These are phyloP conservation scores for Sigmodon hispidus DNA, from an alignment of 2,113 vertebrate genomes.

Conservation along the genomic window DNA sequence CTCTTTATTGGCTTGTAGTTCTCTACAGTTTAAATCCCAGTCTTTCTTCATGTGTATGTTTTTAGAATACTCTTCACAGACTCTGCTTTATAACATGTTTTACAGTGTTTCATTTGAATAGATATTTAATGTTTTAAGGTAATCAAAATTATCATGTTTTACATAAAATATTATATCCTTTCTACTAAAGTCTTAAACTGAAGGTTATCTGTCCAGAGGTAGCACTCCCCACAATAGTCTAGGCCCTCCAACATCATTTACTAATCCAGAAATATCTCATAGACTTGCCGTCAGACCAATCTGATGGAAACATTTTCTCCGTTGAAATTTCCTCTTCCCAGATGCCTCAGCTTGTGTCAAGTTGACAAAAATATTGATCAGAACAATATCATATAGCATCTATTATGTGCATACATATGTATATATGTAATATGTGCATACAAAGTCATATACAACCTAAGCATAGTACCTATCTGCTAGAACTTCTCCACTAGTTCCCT, in stretches of 20 bases:
- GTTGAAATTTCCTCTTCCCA: not conserved
- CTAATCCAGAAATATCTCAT: not conserved
- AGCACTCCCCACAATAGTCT: too few species aligned
- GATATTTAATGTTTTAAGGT: conserved; percentile 19
- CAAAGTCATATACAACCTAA: not conserved
- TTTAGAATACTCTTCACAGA: not conserved
- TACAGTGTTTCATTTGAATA: not conserved
- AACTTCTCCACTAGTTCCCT: not conserved
- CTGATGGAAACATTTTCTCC: not conserved
- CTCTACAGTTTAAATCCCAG: not conserved
- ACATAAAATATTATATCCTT: not conserved
- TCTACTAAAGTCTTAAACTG: not conserved
- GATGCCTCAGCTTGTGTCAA: not conserved
- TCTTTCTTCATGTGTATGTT: not conserved
- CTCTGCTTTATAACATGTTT: conserved; percentile 24
- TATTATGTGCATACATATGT: not conserved
- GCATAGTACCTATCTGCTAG: not conserved
- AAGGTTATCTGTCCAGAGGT: not conserved
- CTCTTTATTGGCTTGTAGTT: not conserved
- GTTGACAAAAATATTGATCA: not conserved
- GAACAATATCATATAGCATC: not conserved
- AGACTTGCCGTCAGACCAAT: not conserved
- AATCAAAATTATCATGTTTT: not conserved
- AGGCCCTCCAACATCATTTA: not conserved
- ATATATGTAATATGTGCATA: not conserved